Conservation (phyloP, 2,888 invertebrate species). For the Mythimna albipuncta region DNA sequence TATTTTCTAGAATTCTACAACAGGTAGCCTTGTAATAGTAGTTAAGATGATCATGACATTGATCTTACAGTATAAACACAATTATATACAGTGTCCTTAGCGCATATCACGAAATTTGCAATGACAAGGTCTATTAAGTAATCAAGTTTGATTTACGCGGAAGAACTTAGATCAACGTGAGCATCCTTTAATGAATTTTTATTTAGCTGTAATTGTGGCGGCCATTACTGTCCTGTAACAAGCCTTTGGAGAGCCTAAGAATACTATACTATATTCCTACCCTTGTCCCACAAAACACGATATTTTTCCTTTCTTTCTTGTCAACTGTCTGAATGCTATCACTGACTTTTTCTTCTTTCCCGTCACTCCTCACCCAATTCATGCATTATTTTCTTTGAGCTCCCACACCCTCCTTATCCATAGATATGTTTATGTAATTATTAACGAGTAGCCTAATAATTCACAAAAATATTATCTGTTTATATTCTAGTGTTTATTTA, state of each 20-base stretch:
- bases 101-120: conserved; percentile 23
- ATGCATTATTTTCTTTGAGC: too few species aligned
- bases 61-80: conserved; percentile 17
- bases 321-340: too few species aligned
- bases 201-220: conserved; percentile 1
- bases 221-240: conserved; percentile 22
- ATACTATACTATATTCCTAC: conserved; percentile 2
- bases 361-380: too few species aligned
- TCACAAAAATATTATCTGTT: too few species aligned
- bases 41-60: conserved; percentile 35
- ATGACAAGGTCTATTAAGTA: conserved; percentile 14
- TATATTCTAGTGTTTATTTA: conserved; percentile 14
- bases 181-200: conserved; percentile 37
- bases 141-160: conserved; percentile 26
- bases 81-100: conserved; percentile 20
- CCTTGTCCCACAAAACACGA: background rate
- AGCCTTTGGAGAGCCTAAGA: conserved; percentile 20
- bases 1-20: background rate
- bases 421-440: too few species aligned
- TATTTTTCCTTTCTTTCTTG: background rate
- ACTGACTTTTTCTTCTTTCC: too few species aligned
- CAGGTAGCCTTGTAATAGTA: background rate
- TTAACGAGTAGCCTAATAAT: too few species aligned
- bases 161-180: conserved; percentile 16
- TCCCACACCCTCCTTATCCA: too few species aligned